Percentiles rank a stretch among this genome's conserved stretches.
These are phyloP conservation scores for Ginglymostoma cirratum DNA, from an alignment of 2,113 vertebrate genomes.

Conservation along the genomic window DNA sequence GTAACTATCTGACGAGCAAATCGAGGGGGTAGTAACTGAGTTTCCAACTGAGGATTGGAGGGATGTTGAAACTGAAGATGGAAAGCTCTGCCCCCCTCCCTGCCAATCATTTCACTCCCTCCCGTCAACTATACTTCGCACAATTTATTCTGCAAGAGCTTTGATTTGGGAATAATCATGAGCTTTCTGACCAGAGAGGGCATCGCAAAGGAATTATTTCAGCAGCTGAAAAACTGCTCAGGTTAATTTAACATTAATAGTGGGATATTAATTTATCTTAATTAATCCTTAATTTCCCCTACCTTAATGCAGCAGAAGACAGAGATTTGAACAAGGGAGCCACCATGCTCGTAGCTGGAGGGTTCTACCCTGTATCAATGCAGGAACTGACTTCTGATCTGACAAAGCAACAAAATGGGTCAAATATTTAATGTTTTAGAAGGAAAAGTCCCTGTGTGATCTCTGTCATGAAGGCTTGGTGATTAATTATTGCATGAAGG, in stretches of 20 bases:
- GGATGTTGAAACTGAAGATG: background rate
- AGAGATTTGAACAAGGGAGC: background rate
- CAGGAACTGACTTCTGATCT: too few species aligned
- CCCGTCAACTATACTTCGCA: background rate
- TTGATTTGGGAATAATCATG: background rate
- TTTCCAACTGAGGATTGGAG: background rate
- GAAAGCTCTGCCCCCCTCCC: background rate
- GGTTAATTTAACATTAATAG: too few species aligned
- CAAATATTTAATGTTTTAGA: background rate
- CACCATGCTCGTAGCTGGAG: background rate
- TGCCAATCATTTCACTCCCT: too few species aligned
- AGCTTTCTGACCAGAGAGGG: background rate
- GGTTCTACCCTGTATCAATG: background rate
- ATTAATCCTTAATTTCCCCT: background rate
- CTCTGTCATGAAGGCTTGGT: background rate
- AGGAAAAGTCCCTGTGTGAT: background rate
- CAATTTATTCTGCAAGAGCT: background rate
- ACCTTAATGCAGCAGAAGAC: background rate
- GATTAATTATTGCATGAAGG: background rate
- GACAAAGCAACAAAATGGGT: background rate
- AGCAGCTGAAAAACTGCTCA: background rate
- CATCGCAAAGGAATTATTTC: background rate
- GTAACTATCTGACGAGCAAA: too few species aligned
- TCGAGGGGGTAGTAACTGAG: background rate
- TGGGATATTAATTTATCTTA: too few species aligned